Conservation (phyloP, 2,888 invertebrate species). For the Nomada fabriciana region DNA sequence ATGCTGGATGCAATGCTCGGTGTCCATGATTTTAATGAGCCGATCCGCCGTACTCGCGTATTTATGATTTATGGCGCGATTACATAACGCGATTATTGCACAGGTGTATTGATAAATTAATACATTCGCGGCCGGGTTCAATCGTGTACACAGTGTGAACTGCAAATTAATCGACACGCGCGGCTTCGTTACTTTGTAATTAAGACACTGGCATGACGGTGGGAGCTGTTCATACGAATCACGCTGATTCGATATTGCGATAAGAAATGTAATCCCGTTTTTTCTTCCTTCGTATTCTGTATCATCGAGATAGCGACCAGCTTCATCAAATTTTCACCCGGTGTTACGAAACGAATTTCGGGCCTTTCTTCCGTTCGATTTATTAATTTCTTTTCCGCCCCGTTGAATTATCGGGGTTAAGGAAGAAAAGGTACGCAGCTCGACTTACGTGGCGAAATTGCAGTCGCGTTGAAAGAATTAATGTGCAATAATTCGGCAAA, state of each 20-base stretch:
- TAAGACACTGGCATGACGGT: constrained; percentile 37
- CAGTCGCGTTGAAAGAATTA: background rate
- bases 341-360: constrained; percentile 23
- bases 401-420: background rate
- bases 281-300: background rate
- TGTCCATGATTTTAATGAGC: constrained; percentile 76
- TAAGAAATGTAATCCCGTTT: constrained; percentile 33
- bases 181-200: constrained; percentile 60
- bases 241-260: constrained; percentile 32
- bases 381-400: background rate
- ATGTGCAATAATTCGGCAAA: background rate
- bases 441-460: background rate
- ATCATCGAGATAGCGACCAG: background rate
- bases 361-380: background rate
- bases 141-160: constrained; percentile 12
- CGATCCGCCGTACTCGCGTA: constrained; percentile 55
- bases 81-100: constrained; percentile 81
- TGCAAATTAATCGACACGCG: constrained; percentile 45
- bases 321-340: constrained; percentile 19
- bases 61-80: constrained; percentile 79
- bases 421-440: background rate
- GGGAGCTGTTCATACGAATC: constrained; percentile 41
- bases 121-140: constrained; percentile 51
- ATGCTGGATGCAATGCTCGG: constrained; percentile 70
- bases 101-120: constrained; percentile 80